A percentile compares a stretch with the other conserved stretches of the same genome.
These are phyloP conservation scores for Tetraneura akinire DNA, from an alignment of 1,140 invertebrate genomes.

Conservation along the genomic window DNA sequence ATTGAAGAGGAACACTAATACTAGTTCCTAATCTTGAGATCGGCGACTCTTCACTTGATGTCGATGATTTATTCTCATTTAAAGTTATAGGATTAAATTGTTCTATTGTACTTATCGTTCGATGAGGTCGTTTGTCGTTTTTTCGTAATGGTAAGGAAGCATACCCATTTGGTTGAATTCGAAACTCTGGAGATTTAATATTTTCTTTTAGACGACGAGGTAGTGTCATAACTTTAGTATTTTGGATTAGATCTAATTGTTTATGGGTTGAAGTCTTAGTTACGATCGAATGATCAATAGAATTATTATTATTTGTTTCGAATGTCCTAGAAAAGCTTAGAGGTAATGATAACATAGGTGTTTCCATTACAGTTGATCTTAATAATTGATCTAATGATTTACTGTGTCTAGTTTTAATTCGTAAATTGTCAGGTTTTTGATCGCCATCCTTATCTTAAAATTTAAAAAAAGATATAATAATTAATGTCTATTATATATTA, in stretches of 20 bases:
- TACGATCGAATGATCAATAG: neutral
- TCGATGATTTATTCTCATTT: neutral
- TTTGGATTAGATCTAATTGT: neutral
- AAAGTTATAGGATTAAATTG: neutral
- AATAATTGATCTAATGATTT: constrained; percentile 75
- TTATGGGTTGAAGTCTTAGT: constrained; percentile 7
- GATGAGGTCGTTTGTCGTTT: constrained; percentile 6
- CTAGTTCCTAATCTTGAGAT: constrained; percentile 32
- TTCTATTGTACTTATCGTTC: neutral
- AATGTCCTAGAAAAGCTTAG: constrained; percentile 35
- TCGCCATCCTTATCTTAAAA: neutral
- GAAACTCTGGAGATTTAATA: constrained; percentile 30
- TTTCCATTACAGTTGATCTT: constrained; percentile 52
- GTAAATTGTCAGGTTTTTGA: neutral
- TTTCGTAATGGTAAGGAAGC: constrained; percentile 31
- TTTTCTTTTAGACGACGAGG: constrained; percentile 39
- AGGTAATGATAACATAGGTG: constrained; percentile 50
- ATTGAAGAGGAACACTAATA: constrained; percentile 33
- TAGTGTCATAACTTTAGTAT: constrained; percentile 33
- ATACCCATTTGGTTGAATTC: constrained; percentile 39
- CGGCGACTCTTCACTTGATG: neutral
- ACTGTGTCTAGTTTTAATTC: constrained; percentile 67
- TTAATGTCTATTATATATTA: neutral
- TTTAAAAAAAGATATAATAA: neutral
- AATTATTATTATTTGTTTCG: constrained; percentile 41